Evolutionary conservation across 2,888 invertebrate species (phyloP), one percentile per base, ranked within the genome.

Genomic region (Plutella xylostella): DNA sequence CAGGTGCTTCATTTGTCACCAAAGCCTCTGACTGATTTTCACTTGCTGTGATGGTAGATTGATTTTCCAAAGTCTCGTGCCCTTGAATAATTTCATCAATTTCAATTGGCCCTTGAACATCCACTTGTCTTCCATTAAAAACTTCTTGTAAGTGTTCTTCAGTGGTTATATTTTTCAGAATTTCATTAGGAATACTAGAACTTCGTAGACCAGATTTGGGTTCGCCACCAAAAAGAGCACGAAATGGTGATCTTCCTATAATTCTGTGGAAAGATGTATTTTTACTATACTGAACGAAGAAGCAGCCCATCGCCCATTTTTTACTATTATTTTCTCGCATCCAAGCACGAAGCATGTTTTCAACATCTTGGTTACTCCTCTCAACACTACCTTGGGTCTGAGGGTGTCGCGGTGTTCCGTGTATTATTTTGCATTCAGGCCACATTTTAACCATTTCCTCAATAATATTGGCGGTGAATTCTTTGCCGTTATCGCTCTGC

Each of bases 271-370:
- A 45, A 12, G 53, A 57, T 47, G 48, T 33, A 47, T 56, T 60
- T 48, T 54, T 60, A 28, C 49, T 42, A 39, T 48, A 53, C 39
- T 57, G 57, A 6, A 56, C 55, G 43, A 55, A 57, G 45, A 48
- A 50, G 42, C 53, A 55, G 7, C 61, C 57, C 19, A 55, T 30
- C 40, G 59, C 52, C 60, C 58, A 61, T 30, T 58, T 55, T 30
- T 49, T 57, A 34, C 54, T 52, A 42, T 55, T 54, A 46, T 60
- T 56, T 41, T 60, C 58, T 20, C 15, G 15, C 52, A 60, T 54
- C 57, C 60, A 63, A 25, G 54, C 45, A 40, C 52, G 50, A 18
- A 58, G 39, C 61, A 62, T 60, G 42, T 62, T 59, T 50, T 60
- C 57, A 4, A n/a, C n/a, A n/a, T n/a, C n/a, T n/a, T n/a, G n/a